Evolutionary conservation across 2,797 vertebrate genomes (phyloP).

Genomic region (Rhabdomys pumilio): DNA sequence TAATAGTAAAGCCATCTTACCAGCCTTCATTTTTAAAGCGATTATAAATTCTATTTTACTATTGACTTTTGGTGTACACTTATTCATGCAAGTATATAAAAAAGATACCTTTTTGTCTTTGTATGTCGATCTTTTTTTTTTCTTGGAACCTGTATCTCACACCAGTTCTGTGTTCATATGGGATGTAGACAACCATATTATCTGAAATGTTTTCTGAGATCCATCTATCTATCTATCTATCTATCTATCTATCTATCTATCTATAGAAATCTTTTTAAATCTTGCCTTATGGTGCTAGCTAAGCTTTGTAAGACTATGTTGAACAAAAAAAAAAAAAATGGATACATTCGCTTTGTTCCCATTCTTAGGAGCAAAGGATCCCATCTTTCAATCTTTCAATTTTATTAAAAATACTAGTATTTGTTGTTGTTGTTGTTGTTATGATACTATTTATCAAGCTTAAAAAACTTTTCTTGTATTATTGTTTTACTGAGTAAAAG

Average conservation of each 20-base stretch:
- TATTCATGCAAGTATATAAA: slow-evolving; percentile 11
- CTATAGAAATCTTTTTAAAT: not conserved
- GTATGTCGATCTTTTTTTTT: not conserved
- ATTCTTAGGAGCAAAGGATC: not conserved
- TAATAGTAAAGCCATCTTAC: not conserved
- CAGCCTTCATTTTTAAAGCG: slow-evolving; percentile 10
- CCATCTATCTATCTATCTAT: no score
- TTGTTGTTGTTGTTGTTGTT: not conserved
- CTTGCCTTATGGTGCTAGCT: not conserved
- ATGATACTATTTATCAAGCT: slow-evolving; percentile 10
- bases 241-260: no score
- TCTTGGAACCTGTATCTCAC: not conserved
- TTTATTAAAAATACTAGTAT: not conserved
- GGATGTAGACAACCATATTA: not conserved
- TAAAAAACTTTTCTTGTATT: not conserved
- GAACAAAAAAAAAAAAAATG: not conserved
- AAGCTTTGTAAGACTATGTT: not conserved
- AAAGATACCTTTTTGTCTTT: slow-evolving; percentile 10
- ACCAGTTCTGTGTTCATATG: not conserved
- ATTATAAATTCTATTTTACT: not conserved
- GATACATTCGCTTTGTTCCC: not conserved
- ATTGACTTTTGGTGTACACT: slow-evolving; percentile 13
- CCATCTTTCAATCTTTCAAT: not conserved
- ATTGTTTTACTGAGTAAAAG: not conserved
- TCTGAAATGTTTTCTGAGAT: not conserved